phyloP scores from a whole-genome alignment of 2,888 invertebrate genomes.

The Rapana venosa region DNA sequence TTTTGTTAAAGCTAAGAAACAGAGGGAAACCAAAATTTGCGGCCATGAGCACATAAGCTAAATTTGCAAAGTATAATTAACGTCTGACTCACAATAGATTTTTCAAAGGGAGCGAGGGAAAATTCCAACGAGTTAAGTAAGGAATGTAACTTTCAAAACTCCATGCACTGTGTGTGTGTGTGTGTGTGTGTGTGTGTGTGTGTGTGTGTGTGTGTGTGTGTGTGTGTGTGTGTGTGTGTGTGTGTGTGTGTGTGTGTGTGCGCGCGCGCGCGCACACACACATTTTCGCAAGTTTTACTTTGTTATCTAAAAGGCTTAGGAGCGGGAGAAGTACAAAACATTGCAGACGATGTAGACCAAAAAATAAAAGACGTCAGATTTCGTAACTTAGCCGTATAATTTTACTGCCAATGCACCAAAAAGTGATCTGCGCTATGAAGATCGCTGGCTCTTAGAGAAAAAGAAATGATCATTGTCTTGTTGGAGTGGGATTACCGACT shows the following conservation, averaged over 20 bases:
- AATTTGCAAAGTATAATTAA: not conserved
- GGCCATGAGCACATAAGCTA: not conserved
- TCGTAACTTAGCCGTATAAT: not conserved
- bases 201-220: not conserved
- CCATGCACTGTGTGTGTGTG: not conserved
- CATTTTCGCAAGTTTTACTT: not conserved
- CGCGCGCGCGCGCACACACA: too few species aligned
- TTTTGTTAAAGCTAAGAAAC: too few species aligned
- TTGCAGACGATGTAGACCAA: too few species aligned
- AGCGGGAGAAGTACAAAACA: too few species aligned
- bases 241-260: not conserved
- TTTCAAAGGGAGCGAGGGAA: too few species aligned
- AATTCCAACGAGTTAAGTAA: too few species aligned
- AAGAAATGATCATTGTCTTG: not conserved
- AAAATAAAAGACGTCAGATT: not conserved
- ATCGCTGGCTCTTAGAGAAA: not conserved
- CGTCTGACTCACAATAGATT: not conserved
- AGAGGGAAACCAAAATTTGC: too few species aligned
- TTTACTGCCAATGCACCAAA: too few species aligned
- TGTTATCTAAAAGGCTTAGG: too few species aligned
- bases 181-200: not conserved
- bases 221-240: conserved; percentile 6
- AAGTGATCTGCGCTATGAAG: not conserved
- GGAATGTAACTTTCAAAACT: too few species aligned
- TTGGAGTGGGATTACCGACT: too few species aligned